Evolutionary conservation across 2,797 vertebrate species (phyloP).

Genomic region (Pterois miles): DNA sequence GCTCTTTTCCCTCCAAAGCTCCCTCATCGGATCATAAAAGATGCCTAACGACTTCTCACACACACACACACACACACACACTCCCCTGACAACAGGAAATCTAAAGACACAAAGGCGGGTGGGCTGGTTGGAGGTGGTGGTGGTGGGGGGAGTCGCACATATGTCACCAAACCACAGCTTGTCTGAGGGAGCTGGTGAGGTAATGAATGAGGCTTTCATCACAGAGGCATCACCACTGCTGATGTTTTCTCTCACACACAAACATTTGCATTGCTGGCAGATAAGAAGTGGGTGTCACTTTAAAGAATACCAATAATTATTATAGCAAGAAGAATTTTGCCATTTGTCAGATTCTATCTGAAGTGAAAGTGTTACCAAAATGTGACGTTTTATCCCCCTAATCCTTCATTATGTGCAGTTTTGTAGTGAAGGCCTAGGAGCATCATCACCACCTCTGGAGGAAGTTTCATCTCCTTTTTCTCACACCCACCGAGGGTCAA

Average conservation of each 20-base stretch:
- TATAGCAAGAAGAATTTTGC: too few species aligned
- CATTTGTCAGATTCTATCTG: background rate
- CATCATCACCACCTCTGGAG: slow-evolving; percentile 16
- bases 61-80: slow-evolving; percentile 35
- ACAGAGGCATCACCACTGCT: slow-evolving; percentile 15
- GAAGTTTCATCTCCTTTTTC: slow-evolving; percentile 52
- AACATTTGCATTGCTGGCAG: slow-evolving; percentile 31
- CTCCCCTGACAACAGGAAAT: slow-evolving; percentile 67
- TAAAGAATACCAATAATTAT: too few species aligned
- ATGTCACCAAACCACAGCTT: slow-evolving; percentile 74
- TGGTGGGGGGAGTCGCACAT: slow-evolving; percentile 47
- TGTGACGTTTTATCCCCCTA: background rate
- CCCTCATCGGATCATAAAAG: slow-evolving; percentile 61
- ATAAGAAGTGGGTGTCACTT: background rate
- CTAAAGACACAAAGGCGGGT: slow-evolving; percentile 63
- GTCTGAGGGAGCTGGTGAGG: slow-evolving; percentile 52
- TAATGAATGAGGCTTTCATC: slow-evolving; percentile 65
- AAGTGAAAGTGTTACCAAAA: background rate
- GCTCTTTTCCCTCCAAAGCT: background rate
- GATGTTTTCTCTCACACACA: slow-evolving; percentile 26
- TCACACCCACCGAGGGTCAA: slow-evolving; percentile 62
- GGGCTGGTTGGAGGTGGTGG: slow-evolving; percentile 11
- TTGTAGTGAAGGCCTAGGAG: background rate
- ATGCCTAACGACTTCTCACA: slow-evolving; percentile 49
- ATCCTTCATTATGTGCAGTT: background rate